Conservation (phyloP, 2,113 vertebrate genomes). For the Platycercus adscitus region DNA sequence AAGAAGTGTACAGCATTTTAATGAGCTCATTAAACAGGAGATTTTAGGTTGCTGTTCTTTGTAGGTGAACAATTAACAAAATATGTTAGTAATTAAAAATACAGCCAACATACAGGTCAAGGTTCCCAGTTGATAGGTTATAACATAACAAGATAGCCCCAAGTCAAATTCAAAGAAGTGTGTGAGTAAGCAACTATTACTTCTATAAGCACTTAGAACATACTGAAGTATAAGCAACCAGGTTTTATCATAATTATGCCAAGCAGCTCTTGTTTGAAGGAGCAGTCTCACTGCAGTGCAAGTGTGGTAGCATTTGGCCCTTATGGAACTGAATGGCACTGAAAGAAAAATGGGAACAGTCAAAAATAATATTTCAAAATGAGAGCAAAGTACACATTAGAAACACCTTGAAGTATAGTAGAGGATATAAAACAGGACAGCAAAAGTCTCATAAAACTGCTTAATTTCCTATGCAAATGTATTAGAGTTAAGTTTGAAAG, state of each 20-base stretch:
- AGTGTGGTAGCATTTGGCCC: neutral
- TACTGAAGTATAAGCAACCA: conserved; percentile 29
- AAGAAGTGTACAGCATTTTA: conserved; percentile 35
- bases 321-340: neutral
- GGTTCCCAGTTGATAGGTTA: conserved; percentile 9
- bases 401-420: conserved; percentile 48
- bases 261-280: conserved; percentile 18
- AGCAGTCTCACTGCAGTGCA: conserved; percentile 22
- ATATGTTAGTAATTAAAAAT: conserved; percentile 55
- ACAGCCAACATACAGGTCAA: conserved; percentile 42
- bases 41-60: conserved; percentile 30
- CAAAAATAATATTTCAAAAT: conserved; percentile 66
- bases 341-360: conserved; percentile 58
- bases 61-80: conserved; percentile 71
- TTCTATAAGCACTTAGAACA: conserved; percentile 8
- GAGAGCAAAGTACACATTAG: conserved; percentile 48
- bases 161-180: conserved; percentile 46
- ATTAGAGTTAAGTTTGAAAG: neutral
- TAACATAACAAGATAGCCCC: conserved; percentile 30
- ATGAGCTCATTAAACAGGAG: conserved; percentile 64
- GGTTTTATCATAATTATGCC: conserved; percentile 37
- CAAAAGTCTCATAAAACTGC: neutral
- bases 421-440: conserved; percentile 56
- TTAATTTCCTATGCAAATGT: neutral
- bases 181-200: conserved; percentile 61